A percentile compares a stretch with the other conserved stretches of the same genome.
phyloP scores from a whole-genome alignment of 2,113 vertebrate species.

The Phalacrocorax pelagicus region DNA sequence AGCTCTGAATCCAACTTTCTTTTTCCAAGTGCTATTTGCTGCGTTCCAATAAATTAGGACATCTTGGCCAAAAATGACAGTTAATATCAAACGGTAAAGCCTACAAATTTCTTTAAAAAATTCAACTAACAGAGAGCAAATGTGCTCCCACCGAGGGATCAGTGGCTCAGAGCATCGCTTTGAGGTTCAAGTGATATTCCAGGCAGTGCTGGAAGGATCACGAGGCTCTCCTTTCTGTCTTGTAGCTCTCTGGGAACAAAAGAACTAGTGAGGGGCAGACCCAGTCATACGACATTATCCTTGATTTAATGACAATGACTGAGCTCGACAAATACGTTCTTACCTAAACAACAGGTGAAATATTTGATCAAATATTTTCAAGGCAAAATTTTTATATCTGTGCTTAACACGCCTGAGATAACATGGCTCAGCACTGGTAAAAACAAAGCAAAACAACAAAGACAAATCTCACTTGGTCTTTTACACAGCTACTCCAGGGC shows the following conservation, averaged over 20 bases:
- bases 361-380: neutral
- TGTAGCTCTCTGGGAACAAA: neutral
- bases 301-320: neutral
- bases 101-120: neutral
- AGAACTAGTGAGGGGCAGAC: neutral
- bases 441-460: neutral
- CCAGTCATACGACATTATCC: neutral
- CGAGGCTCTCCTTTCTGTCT: neutral
- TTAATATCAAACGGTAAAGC: neutral
- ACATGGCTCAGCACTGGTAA: neutral
- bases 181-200: neutral
- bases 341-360: neutral
- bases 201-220: neutral
- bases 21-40: neutral
- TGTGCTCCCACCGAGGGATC: neutral
- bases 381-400: neutral
- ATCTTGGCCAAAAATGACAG: neutral
- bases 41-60: neutral
- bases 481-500: neutral
- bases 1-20: neutral
- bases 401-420: neutral
- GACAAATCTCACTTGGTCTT: neutral
- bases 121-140: neutral
- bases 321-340: neutral
- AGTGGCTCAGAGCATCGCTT: neutral